phyloP scores from a whole-genome alignment of 2,113 vertebrate species.

The Erythrocercus mccallii region DNA sequence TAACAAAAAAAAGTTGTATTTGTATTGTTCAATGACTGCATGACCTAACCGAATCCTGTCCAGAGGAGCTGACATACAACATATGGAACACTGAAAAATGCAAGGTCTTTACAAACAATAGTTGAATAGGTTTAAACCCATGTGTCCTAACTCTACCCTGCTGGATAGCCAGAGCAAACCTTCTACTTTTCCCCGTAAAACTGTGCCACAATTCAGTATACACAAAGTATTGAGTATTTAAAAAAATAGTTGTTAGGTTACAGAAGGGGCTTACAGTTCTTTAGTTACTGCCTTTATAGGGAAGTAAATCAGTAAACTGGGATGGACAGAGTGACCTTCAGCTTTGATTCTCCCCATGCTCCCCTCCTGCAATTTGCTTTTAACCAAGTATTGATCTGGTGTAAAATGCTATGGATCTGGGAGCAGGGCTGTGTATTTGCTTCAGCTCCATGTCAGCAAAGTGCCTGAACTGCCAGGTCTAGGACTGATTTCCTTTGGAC shows the following conservation, averaged over 20 bases:
- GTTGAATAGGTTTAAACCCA: neutral
- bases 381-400: neutral
- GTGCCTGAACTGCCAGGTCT: neutral
- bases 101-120: neutral
- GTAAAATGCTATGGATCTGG: neutral
- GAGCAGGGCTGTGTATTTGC: neutral
- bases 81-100: neutral
- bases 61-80: neutral
- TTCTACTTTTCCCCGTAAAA: neutral
- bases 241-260: neutral
- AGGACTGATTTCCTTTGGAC: neutral
- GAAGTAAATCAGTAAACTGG: neutral
- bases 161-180: neutral
- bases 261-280: neutral
- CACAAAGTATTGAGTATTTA: neutral
- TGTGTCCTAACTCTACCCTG: neutral
- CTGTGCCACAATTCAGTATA: neutral
- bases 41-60: neutral
- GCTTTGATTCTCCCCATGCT: neutral
- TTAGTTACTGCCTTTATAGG: neutral
- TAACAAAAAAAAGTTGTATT: neutral
- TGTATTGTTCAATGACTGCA: neutral
- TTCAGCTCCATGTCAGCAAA: neutral
- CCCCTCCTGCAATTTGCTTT: neutral
- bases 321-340: neutral